These are phyloP conservation scores for Andinoacara biseriatus DNA, from an alignment of 2,113 vertebrate species.

Conservation along the genomic window DNA sequence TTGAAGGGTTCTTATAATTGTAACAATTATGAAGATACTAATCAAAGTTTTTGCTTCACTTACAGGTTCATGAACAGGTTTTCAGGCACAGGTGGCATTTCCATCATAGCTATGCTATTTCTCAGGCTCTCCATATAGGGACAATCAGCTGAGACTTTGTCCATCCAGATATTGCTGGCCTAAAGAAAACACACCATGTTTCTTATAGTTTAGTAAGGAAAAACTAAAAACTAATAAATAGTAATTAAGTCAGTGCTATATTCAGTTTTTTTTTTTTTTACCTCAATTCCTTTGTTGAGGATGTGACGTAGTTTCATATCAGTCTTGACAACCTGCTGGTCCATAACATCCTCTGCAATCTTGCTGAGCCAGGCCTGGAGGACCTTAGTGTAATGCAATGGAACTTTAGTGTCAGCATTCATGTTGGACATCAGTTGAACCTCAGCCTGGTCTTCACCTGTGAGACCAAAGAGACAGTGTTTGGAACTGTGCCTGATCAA, in stretches of 20 bases:
- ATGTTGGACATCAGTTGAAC: constrained; percentile 84
- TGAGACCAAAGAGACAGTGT: constrained; percentile 26
- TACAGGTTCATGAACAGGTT: constrained; percentile 90
- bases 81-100: constrained; percentile 84
- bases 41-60: constrained; percentile 21
- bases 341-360: constrained; percentile 76
- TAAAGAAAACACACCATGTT: constrained; percentile 53
- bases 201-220: not conserved
- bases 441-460: constrained; percentile 86
- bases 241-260: not conserved
- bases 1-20: not conserved
- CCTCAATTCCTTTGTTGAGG: constrained; percentile 83
- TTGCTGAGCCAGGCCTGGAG: constrained; percentile 67
- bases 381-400: constrained; percentile 66
- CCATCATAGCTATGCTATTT: constrained; percentile 73
- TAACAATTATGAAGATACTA: not conserved
- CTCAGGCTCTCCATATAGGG: constrained; percentile 81
- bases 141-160: constrained; percentile 77
- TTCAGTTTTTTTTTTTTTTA: constrained; percentile 64
- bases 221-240: not conserved
- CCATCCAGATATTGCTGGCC: constrained; percentile 86
- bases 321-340: constrained; percentile 85
- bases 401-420: constrained; percentile 79
- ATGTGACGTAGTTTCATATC: constrained; percentile 90
- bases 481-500: not conserved